Evolutionary conservation across 2,797 vertebrate genomes (phyloP), one percentile per base, ranked within the genome.

Genomic region (Acipenser transmontanus): DNA sequence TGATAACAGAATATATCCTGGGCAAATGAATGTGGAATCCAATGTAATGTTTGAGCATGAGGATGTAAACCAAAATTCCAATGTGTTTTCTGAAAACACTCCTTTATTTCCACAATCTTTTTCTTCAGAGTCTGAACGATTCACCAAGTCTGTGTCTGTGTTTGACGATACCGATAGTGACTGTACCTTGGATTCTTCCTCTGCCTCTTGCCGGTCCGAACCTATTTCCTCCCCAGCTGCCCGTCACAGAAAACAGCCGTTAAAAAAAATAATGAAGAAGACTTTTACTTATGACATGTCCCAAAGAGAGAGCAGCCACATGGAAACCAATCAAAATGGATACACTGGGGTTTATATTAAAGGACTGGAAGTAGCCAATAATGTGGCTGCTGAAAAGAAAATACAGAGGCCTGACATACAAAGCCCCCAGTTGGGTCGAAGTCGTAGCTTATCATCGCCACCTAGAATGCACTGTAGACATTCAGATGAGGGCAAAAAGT

Each of bases 201-300:
- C 64, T 7, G 61, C 82, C 65, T 91, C 89, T 62, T 89, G 87
- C 75, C 84, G 78, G 69, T 90, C 88, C 0, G 89, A 92, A 79
- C 91, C 90, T 0, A 71, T 80, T 63, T 85, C 82, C 78, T 84
- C 75, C 2, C 71, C 81, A 0, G 68, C 75, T 1, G 61, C 81
- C 0, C 82, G 77, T 14, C 86, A 86, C 54, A 88, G 87, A 73
- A 93, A 89, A 70, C 91, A 91, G 56, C 92, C 91, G 0, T 81
- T 91, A 73, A 94, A 93, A 74, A 93, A 94, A 77, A 90, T 92
- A 62, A 93, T 93, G 90, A 93, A 91, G 85, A 93, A 91, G 79
- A 91, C 89, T 0, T 72, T 87, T 79, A 89, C 87, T 77, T 90
- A 78, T 0, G 89, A 91, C 72, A 66, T 85, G 49, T 75, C 72